Conservation (phyloP, 2,113 vertebrate species). For the Plestiodon gilberti region DNA sequence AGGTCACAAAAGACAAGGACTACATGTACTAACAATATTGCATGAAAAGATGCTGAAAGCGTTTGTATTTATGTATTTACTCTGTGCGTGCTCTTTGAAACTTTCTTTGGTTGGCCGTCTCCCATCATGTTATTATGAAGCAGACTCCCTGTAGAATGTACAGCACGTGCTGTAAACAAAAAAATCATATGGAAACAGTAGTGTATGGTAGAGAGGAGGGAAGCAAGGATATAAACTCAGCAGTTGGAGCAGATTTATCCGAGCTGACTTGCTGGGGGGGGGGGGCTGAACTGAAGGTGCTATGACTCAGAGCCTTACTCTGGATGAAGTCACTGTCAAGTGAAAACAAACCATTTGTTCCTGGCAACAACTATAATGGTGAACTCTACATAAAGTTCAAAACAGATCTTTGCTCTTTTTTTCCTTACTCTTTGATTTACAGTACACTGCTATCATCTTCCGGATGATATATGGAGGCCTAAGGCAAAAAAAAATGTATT, state of each 20-base stretch:
- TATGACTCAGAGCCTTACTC: conserved; percentile 67
- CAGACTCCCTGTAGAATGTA: background rate
- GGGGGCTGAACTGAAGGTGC: conserved; percentile 28
- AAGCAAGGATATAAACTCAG: conserved; percentile 12
- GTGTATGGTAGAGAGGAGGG: background rate
- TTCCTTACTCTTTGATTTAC: conserved; percentile 1
- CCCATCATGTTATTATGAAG: background rate
- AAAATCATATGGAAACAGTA: background rate
- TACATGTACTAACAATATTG: background rate
- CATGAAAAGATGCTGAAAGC: background rate
- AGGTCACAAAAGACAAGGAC: conserved; percentile 1
- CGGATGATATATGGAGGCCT: background rate
- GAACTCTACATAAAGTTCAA: conserved; percentile 41
- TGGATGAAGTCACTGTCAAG: conserved; percentile 68
- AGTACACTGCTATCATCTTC: background rate
- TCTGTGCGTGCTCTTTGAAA: background rate
- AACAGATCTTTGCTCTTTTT: background rate
- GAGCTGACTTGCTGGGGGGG: conserved; percentile 9
- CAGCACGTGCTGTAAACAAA: conserved; percentile 4
- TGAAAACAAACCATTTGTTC: conserved; percentile 48
- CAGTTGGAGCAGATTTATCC: conserved; percentile 4
- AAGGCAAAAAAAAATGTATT: conserved; percentile 1
- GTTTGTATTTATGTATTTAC: conserved; percentile 9
- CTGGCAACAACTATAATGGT: conserved; percentile 49
- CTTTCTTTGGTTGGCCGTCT: conserved; percentile 5